Evolutionary conservation across 2,888 invertebrate genomes (phyloP).

Genomic region (Cabera pusaria): DNA sequence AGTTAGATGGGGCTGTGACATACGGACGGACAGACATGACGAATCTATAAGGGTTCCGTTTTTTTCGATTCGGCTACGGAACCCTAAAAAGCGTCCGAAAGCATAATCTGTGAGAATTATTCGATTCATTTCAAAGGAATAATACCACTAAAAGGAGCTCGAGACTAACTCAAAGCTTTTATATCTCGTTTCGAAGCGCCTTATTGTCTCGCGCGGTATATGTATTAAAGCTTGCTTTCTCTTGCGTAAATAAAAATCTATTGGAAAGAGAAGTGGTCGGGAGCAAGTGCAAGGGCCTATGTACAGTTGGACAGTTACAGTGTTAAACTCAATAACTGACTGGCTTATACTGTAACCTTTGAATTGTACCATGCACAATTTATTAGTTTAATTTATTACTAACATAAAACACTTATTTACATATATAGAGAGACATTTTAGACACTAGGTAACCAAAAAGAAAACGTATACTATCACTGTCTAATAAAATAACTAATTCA

Average conservation of each 20-base stretch:
- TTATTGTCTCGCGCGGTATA: conserved; percentile 81
- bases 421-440: too few species aligned
- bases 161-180: conserved; percentile 82
- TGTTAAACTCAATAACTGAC: neutral
- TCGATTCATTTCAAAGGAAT: conserved; percentile 83
- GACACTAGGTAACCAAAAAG: too few species aligned
- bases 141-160: conserved; percentile 77
- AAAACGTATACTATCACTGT: too few species aligned
- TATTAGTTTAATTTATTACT: neutral
- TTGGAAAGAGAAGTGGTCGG: conserved; percentile 69
- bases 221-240: conserved; percentile 81
- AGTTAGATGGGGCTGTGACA: too few species aligned
- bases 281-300: conserved; percentile 64
- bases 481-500: too few species aligned
- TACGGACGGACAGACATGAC: too few species aligned
- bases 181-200: conserved; percentile 78
- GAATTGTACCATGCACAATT: neutral
- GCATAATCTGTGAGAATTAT: conserved; percentile 78
- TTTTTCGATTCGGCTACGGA: too few species aligned
- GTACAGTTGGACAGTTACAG: conserved; percentile 7
- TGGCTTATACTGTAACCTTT: too few species aligned
- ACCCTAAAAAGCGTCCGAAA: conserved; percentile 63
- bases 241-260: conserved; percentile 83
- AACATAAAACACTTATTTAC: too few species aligned
- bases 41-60: too few species aligned